Conservation (phyloP, 2,888 invertebrate genomes). For the Ditula angustiorana region DNA sequence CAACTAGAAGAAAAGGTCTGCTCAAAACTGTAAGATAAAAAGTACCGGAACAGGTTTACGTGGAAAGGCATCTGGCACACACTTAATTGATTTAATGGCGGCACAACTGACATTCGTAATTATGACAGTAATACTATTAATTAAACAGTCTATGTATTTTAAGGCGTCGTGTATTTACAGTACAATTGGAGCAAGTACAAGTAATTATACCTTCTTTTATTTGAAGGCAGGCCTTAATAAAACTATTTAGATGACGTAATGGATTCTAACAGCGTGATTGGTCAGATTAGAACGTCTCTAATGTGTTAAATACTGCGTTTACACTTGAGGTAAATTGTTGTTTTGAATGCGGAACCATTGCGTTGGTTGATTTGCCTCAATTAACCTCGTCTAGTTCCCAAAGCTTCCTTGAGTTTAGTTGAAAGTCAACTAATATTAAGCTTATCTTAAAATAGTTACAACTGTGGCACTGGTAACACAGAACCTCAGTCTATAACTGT, state of each 20-base stretch:
- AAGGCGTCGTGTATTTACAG: conserved; percentile 8
- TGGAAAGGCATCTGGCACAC: conserved; percentile 78
- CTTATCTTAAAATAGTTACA: not conserved
- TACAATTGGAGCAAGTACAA: not conserved
- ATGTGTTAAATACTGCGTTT: not conserved
- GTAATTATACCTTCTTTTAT: not conserved
- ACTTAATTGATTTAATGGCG: conserved; percentile 75
- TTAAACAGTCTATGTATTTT: conserved; percentile 14
- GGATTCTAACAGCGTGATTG: conserved; percentile 9
- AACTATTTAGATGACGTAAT: conserved; percentile 19
- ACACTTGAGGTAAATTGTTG: not conserved
- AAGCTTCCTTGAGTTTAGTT: not conserved
- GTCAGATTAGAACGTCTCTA: not conserved
- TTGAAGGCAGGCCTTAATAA: not conserved
- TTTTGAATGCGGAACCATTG: conserved; percentile 18
- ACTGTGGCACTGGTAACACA: too few species aligned
- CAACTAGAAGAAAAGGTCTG: conserved; percentile 66
- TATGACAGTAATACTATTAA: conserved; percentile 50
- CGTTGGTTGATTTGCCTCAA: not conserved
- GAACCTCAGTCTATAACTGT: not conserved
- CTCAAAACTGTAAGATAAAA: conserved; percentile 62
- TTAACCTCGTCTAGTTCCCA: not conserved
- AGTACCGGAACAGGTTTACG: conserved; percentile 75
- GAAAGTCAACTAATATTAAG: not conserved
- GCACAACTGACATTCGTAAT: conserved; percentile 69